Conservation (phyloP, 2,888 invertebrate genomes). For the Eurois occulta region DNA sequence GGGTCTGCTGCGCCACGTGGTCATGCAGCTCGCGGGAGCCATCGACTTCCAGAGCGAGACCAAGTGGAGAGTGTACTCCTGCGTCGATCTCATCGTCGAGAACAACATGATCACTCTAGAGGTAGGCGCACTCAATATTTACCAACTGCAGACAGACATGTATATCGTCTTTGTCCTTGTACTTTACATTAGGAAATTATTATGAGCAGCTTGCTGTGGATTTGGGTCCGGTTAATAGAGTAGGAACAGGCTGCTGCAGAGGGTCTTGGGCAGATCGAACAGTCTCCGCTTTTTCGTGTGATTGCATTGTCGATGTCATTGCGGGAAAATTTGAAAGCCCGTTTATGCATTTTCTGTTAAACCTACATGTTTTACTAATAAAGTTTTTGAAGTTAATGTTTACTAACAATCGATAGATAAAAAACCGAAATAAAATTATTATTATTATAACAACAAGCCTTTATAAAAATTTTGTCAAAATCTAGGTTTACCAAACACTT, state of each 20-base stretch:
- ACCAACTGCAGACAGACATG: background rate
- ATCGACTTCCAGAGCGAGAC: constrained; percentile 93
- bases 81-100: constrained; percentile 95
- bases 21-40: constrained; percentile 94
- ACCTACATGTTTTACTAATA: no score
- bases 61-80: constrained; percentile 95
- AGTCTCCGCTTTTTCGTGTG: no score
- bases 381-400: no score
- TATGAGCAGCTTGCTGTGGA: background rate
- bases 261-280: no score
- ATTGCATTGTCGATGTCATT: no score
- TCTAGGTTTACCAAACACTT: background rate
- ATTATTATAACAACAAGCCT: background rate
- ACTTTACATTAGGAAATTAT: background rate
- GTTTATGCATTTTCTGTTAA: no score
- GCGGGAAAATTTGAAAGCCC: no score
- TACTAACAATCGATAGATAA: no score
- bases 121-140: constrained; percentile 78
- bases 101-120: constrained; percentile 96
- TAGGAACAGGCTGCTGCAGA: no score
- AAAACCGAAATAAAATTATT: no score
- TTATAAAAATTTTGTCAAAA: background rate
- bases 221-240: background rate
- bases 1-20: constrained; percentile 93
- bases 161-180: background rate